phyloP scores from a whole-genome alignment of 2,113 vertebrate genomes.

The Alethe castanea region DNA sequence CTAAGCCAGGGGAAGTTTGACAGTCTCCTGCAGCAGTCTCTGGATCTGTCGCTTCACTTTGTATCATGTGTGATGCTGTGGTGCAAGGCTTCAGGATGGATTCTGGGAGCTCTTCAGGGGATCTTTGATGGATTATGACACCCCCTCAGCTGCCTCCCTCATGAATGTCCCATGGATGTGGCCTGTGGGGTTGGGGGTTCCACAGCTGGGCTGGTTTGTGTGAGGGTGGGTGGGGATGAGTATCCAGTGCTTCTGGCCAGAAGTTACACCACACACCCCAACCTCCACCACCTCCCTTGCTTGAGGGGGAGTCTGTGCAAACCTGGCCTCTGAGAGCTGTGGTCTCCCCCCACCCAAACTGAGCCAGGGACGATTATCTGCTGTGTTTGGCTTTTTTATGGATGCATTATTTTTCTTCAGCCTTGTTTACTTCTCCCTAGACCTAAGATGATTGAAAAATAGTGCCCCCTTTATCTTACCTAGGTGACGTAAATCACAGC shows the following conservation, averaged over 20 bases:
- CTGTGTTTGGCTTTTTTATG: not conserved
- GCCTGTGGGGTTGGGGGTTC: not conserved
- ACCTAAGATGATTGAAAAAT: not conserved
- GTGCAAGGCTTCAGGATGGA: not conserved
- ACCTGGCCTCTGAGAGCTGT: not conserved
- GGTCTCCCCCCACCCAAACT: not conserved
- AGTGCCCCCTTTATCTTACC: not conserved
- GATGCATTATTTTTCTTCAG: not conserved
- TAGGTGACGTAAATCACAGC: not conserved
- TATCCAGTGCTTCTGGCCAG: not conserved
- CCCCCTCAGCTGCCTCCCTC: not conserved
- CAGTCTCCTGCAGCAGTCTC: too few species aligned
- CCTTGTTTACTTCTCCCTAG: not conserved
- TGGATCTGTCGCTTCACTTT: not conserved
- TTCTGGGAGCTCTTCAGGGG: not conserved
- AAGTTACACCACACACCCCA: accelerated
- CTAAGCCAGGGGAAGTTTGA: not conserved
- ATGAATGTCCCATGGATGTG: not conserved
- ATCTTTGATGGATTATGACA: not conserved
- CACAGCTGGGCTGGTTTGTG: not conserved
- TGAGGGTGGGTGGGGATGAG: not conserved
- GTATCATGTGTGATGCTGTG: accelerated
- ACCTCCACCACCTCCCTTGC: accelerated
- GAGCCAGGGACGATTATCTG: not conserved
- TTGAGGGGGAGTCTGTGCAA: accelerated